Base-by-base conservation (phyloP, 2,113 vertebrate genomes). In the Tauraco erythrolophus region DNA sequence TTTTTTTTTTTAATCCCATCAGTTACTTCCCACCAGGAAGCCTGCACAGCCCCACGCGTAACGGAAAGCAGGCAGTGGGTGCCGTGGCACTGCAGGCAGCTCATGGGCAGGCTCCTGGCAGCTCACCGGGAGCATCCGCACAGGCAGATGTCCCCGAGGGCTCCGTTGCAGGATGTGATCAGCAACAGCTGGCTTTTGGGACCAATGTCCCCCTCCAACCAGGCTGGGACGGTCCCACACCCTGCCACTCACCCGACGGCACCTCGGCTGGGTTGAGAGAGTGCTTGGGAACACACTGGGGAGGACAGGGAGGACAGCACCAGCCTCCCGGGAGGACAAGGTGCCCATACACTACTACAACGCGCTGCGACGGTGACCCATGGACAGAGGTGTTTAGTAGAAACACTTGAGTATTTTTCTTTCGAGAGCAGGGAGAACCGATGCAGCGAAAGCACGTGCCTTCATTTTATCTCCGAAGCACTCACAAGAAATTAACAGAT, bases 401-500 rank as follows among this genome's bases (percentile, higher is more conserved):
- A 78, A 92, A 88, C 70, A 68, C 85, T 71, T 23, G 7, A 66
- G 21, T 33, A 2, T 25, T 22, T 18, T 46, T 56, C 25, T 60
- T 48, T 41, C 0, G 11, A 81, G 81, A 61, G 95, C 72, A 61
- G 58, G 37, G 46, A 91, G 72, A 87, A 87, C 11, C 0, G 5
- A 41, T 7, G 43, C 57, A 50, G 71, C 88, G 45, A 50, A 69
- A 56, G 85, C 88, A 58, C 11, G 1, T 56, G 60, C 48, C 81
- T 77, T 94, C 80, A 11, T 46, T 94, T 96, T 60, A 91, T 71
- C 92, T 87, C 35, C 0, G 4, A 75, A 92, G 91, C 96, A 96
- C 97, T 97, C 94, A 89, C 61, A 74, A 94, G 97, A 89, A 93
- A 96, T 97, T 97, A 97, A 95, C 76, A 94, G 96, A 97, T 97